Conservation (phyloP, 2,797 vertebrate genomes). For the Pangasius djambal region DNA sequence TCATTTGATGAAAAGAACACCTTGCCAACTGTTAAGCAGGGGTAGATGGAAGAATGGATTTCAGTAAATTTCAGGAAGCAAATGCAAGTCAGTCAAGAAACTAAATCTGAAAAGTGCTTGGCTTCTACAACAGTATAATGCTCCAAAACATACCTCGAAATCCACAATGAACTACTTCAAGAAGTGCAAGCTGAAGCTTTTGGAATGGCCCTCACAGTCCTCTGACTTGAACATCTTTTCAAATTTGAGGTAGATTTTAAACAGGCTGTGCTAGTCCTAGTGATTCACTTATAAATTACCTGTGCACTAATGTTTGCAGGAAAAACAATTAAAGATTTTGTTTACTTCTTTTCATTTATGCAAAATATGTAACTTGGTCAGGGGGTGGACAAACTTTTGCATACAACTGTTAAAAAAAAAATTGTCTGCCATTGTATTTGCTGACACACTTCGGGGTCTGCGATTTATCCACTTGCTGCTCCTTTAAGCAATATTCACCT, state of each 20-base stretch:
- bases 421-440: neutral
- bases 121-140: neutral
- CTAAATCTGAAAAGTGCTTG: neutral
- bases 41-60: neutral
- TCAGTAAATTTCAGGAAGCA: neutral
- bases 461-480: neutral
- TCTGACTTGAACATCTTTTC: neutral
- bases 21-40: neutral
- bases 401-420: neutral
- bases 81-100: neutral
- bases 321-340: neutral
- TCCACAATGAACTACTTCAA: neutral
- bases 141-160: neutral
- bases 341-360: neutral
- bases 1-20: neutral
- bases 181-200: neutral
- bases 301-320: neutral
- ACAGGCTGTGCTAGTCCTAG: neutral
- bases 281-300: neutral
- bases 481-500: slow-evolving; percentile 56
- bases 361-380: neutral
- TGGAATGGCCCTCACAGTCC: neutral
- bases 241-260: neutral
- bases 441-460: neutral
- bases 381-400: neutral